These are phyloP conservation scores for Melanotus villosus DNA, from an alignment of 2,888 invertebrate species.

Conservation along the genomic window DNA sequence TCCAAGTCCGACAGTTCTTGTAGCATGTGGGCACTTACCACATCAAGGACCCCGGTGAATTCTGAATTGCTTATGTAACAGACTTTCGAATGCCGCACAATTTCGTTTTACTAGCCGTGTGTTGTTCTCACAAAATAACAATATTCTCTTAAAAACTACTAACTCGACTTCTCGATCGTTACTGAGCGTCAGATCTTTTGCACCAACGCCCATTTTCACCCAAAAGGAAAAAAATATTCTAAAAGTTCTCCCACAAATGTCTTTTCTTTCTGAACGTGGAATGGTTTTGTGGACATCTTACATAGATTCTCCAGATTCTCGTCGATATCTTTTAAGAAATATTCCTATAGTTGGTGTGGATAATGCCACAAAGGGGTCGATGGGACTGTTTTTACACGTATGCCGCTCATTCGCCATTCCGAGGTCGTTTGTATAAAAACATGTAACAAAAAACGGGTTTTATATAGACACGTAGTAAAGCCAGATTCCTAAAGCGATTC, in stretches of 20 bases:
- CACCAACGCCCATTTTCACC: not conserved
- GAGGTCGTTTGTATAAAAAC: slow-evolving; percentile 18
- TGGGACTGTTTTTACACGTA: slow-evolving; percentile 1
- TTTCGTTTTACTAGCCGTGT: slow-evolving; percentile 22
- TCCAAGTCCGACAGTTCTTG: slow-evolving; percentile 28
- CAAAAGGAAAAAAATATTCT: not conserved
- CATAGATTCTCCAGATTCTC: too few species aligned
- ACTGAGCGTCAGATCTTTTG: not conserved
- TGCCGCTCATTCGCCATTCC: slow-evolving; percentile 2
- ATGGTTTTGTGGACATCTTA: too few species aligned
- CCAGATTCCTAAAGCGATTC: not conserved
- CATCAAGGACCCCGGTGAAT: slow-evolving; percentile 90
- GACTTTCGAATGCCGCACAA: slow-evolving; percentile 83
- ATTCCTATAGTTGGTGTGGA: not conserved
- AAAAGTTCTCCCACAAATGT: not conserved
- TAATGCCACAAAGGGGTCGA: slow-evolving; percentile 1
- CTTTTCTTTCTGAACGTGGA: too few species aligned
- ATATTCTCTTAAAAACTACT: slow-evolving; percentile 8
- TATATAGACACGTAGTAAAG: not conserved
- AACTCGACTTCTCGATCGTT: not conserved
- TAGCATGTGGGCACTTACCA: slow-evolving; percentile 74
- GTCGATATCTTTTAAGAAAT: not conserved
- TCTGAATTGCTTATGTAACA: slow-evolving; percentile 77
- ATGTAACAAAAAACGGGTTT: slow-evolving; percentile 6
- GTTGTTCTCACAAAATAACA: slow-evolving; percentile 15